Percentiles rank a stretch among this genome's conserved stretches.
phyloP scores from a whole-genome alignment of 2,888 invertebrate genomes.

The Anthophora plumipes region DNA sequence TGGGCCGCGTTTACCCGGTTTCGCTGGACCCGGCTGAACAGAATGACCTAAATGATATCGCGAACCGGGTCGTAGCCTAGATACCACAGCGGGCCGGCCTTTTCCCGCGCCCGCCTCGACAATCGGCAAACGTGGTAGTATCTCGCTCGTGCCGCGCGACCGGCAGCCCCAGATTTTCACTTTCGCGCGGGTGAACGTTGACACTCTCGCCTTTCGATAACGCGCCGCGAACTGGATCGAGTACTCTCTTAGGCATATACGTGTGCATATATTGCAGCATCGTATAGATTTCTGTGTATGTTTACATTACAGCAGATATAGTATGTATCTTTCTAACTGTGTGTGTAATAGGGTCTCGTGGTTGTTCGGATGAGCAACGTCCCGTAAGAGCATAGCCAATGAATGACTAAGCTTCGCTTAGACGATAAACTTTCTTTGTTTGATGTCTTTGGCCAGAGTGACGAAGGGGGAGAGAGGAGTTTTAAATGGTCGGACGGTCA shows the following conservation, averaged over 20 bases:
- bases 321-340: too few relatives aligned
- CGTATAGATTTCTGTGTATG: not conserved
- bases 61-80: slow-evolving; percentile 79
- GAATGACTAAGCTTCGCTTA: slow-evolving; percentile 33
- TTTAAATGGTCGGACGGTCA: too few relatives aligned
- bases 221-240: slow-evolving; percentile 58
- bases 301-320: not conserved
- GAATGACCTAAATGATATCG: slow-evolving; percentile 80
- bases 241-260: slow-evolving; percentile 30
- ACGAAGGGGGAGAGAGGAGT: not conserved
- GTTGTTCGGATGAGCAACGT: not conserved
- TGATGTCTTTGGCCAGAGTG: not conserved
- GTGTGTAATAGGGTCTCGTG: not conserved
- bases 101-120: slow-evolving; percentile 64
- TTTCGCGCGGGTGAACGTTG: slow-evolving; percentile 75
- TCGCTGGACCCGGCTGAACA: slow-evolving; percentile 71
- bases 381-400: not conserved
- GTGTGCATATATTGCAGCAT: not conserved
- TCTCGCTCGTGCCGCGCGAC: slow-evolving; percentile 32
- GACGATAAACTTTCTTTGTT: slow-evolving; percentile 36
- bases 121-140: slow-evolving; percentile 62
- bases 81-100: slow-evolving; percentile 72
- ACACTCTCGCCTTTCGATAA: slow-evolving; percentile 77
- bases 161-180: slow-evolving; percentile 71
- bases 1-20: slow-evolving; percentile 68